phyloP scores from a whole-genome alignment of 2,797 vertebrate species.

The Phoebastria nigripes region DNA sequence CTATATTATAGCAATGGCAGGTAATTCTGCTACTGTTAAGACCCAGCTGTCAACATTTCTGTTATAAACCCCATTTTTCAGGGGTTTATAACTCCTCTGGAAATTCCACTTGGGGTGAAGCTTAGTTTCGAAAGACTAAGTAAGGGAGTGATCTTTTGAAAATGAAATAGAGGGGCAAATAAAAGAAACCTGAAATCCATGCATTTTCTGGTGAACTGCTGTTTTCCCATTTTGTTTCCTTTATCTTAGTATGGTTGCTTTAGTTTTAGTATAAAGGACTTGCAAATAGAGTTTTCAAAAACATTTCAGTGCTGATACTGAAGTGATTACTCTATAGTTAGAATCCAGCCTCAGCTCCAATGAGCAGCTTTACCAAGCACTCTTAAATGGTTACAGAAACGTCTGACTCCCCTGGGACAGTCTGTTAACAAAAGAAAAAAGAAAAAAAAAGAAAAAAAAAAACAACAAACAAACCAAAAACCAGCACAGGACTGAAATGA shows the following conservation, averaged over 20 bases:
- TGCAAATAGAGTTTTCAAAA: background rate
- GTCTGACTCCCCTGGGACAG: background rate
- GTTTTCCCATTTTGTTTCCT: background rate
- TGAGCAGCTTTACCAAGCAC: background rate
- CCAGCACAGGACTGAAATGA: background rate
- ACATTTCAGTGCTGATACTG: background rate
- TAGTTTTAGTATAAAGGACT: background rate
- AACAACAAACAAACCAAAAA: background rate
- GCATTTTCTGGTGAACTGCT: background rate
- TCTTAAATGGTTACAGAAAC: background rate
- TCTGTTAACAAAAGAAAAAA: background rate
- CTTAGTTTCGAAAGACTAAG: slow-evolving; percentile 6
- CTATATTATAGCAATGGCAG: background rate
- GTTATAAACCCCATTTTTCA: slow-evolving; percentile 58
- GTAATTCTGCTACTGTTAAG: slow-evolving; percentile 26
- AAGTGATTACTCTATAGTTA: background rate
- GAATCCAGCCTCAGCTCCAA: background rate
- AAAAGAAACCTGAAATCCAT: background rate
- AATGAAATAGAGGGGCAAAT: background rate
- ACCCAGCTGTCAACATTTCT: slow-evolving; percentile 41
- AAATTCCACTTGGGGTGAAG: slow-evolving; percentile 1
- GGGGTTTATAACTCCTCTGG: slow-evolving; percentile 25
- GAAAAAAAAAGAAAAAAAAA: background rate
- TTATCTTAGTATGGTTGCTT: background rate
- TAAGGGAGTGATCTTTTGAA: background rate